Conservation (phyloP, 2,113 vertebrate species). For the Zootoca vivipara region DNA sequence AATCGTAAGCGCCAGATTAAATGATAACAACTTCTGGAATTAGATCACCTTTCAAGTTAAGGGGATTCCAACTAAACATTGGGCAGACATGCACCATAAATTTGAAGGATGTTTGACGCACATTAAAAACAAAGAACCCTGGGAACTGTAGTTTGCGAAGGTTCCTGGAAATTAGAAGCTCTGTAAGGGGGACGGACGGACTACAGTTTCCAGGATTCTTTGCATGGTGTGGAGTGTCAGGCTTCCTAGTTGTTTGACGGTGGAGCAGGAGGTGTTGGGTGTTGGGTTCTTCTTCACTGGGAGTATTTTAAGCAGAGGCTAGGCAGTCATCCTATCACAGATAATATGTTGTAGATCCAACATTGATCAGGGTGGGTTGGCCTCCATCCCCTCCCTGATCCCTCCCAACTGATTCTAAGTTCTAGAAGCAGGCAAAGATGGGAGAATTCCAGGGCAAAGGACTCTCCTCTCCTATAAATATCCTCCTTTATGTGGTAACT, state of each 20-base stretch:
- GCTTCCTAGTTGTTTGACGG: no score
- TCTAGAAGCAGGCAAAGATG: not conserved
- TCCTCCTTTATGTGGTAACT: not conserved
- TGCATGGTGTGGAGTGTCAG: no score
- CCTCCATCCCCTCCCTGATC: not conserved
- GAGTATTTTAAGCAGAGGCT: not conserved
- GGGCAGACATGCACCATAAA: not conserved
- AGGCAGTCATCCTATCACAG: not conserved
- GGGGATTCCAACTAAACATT: not conserved
- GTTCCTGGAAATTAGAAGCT: no score
- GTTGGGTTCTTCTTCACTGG: not conserved
- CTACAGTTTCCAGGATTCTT: no score
- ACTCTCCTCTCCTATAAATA: not conserved
- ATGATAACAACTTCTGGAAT: constrained; percentile 8
- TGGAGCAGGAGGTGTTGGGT: no score
- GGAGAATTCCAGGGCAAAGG: not conserved
- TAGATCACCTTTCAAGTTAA: not conserved
- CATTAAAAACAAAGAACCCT: no score
- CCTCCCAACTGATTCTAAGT: not conserved
- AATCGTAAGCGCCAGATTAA: not conserved
- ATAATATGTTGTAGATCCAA: not conserved
- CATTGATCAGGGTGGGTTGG: no score
- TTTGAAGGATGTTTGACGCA: no score
- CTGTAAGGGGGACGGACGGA: no score
- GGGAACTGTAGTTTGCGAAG: no score